These are phyloP conservation scores for Sula dactylatra DNA, from an alignment of 2,113 vertebrate genomes.

Conservation along the genomic window DNA sequence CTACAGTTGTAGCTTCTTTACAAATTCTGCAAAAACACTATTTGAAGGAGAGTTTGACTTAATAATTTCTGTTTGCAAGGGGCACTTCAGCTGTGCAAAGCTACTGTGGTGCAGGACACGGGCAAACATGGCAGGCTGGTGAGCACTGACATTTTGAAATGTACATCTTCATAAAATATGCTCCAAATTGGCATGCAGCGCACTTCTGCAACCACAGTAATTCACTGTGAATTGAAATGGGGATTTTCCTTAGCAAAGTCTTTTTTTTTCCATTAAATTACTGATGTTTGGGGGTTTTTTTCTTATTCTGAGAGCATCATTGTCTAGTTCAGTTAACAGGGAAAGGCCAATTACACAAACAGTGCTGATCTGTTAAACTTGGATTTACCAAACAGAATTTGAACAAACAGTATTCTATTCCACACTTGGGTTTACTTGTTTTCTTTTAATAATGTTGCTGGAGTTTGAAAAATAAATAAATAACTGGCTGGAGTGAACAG, in stretches of 20 bases:
- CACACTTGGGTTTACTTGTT: not conserved
- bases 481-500: not conserved
- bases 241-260: not conserved
- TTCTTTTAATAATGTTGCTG: not conserved
- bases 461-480: not conserved
- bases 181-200: not conserved
- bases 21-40: not conserved
- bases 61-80: not conserved
- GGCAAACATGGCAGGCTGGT: not conserved
- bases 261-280: not conserved
- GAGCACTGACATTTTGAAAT: not conserved
- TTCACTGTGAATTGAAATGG: not conserved
- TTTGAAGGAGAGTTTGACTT: not conserved
- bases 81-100: not conserved
- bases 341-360: constrained; percentile 38
- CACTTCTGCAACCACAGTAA: not conserved
- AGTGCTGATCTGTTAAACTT: constrained; percentile 14
- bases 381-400: constrained; percentile 1
- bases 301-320: not conserved
- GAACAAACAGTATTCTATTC: not conserved
- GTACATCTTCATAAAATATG: not conserved
- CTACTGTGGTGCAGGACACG: not conserved
- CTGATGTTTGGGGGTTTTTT: not conserved
- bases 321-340: constrained; percentile 38
- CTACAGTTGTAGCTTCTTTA: not conserved